phyloP scores from a whole-genome alignment of 2,113 vertebrate genomes.

The Pseudopodoces humilis region DNA sequence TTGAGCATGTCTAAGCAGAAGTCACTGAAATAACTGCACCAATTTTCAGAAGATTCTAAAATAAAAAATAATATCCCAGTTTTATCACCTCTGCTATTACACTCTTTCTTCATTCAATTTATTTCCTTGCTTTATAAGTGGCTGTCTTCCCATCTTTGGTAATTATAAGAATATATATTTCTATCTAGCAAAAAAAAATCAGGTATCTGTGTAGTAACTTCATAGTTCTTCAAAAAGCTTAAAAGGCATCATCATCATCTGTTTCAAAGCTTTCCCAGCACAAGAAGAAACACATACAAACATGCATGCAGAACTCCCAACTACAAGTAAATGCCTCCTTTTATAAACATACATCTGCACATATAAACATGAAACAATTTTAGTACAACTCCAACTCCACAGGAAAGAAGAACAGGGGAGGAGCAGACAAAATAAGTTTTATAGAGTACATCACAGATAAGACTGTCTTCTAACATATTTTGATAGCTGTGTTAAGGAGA shows the following conservation, averaged over 20 bases:
- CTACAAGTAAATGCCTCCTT: background rate
- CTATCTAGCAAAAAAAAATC: background rate
- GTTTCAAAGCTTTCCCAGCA: background rate
- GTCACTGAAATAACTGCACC: background rate
- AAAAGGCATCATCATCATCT: background rate
- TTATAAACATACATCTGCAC: background rate
- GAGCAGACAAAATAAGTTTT: background rate
- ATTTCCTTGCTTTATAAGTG: background rate
- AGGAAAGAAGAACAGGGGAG: background rate
- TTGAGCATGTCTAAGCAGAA: background rate
- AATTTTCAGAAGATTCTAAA: background rate
- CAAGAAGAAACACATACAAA: background rate
- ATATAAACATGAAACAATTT: background rate
- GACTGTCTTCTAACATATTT: background rate
- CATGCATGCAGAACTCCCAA: background rate
- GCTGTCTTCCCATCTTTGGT: background rate
- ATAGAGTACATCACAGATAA: background rate
- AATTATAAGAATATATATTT: background rate
- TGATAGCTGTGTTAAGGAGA: background rate
- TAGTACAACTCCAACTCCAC: fast-evolving
- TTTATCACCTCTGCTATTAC: background rate
- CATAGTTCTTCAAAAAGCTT: background rate
- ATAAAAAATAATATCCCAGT: background rate
- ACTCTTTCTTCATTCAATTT: background rate
- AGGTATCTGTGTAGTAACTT: background rate